Evolutionary conservation across 2,113 vertebrate species (phyloP).

Genomic region (Tychaedon coryphoeus): DNA sequence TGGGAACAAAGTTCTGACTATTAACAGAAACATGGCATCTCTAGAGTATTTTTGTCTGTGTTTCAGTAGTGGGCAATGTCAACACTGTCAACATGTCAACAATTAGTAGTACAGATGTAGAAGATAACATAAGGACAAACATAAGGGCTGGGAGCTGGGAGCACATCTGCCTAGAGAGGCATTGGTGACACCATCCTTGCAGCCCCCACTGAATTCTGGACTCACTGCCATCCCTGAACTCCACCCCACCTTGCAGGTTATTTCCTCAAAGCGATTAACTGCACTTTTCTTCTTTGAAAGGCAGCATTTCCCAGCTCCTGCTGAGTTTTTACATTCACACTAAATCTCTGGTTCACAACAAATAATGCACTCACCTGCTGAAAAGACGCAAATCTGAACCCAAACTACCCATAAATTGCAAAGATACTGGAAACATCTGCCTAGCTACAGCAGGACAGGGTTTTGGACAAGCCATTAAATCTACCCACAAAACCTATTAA

Average conservation of each 20-base stretch:
- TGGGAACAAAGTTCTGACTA: not conserved
- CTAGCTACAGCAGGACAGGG: not conserved
- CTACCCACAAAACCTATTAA: not conserved
- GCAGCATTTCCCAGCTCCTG: not conserved
- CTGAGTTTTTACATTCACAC: not conserved
- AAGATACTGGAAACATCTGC: not conserved
- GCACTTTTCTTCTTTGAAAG: slow-evolving; percentile 1
- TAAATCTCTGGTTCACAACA: not conserved
- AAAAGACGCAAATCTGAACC: not conserved
- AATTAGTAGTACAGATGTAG: not conserved
- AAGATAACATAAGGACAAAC: not conserved
- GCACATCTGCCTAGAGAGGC: not conserved
- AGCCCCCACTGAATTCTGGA: not conserved
- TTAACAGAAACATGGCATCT: not conserved
- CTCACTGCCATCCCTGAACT: not conserved
- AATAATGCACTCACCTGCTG: not conserved
- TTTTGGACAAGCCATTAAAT: not conserved
- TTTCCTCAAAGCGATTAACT: slow-evolving; percentile 6
- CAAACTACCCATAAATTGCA: not conserved
- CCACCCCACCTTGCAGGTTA: not conserved
- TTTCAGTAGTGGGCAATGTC: not conserved
- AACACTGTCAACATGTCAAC: slow-evolving; percentile 3
- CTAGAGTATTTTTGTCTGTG: not conserved
- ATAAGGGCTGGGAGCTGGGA: not conserved
- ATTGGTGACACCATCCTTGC: rapidly evolving